Percentiles rank a stretch among this genome's conserved stretches.
These are phyloP conservation scores for Aphrophora alni DNA, from an alignment of 2,888 invertebrate genomes.

Conservation along the genomic window DNA sequence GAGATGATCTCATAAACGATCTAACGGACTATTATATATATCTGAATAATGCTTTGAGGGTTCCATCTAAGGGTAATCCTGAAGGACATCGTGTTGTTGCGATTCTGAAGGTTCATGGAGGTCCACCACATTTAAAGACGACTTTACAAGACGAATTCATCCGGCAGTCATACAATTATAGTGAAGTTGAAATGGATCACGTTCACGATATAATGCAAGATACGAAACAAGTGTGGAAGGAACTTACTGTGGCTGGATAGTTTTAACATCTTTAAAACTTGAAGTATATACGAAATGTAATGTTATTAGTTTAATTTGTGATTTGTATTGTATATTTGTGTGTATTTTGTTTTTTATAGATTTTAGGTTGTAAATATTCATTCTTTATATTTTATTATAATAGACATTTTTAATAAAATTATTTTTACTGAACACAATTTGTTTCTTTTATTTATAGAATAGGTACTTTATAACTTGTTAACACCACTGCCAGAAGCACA, in stretches of 20 bases:
- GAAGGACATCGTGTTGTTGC: constrained; percentile 3
- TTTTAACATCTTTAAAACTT: background rate
- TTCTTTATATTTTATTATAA: background rate
- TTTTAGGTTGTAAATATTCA: background rate
- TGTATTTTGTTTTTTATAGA: background rate
- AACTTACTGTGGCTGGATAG: background rate
- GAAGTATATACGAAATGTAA: background rate
- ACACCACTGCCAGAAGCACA: too few species aligned
- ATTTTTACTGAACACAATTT: too few species aligned
- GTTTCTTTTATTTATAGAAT: background rate
- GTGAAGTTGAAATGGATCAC: background rate
- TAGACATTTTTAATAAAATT: background rate
- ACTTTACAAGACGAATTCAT: background rate
- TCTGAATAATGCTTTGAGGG: constrained; percentile 20
- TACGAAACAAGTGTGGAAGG: background rate
- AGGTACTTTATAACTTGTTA: background rate
- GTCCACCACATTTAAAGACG: constrained; percentile 11
- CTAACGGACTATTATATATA: constrained; percentile 26
- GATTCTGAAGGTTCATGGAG: constrained; percentile 20
- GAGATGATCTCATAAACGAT: constrained; percentile 28
- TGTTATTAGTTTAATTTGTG: background rate
- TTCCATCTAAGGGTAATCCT: background rate
- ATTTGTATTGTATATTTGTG: background rate
- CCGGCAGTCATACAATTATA: background rate
- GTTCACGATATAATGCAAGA: background rate